phyloP scores from a whole-genome alignment of 2,888 invertebrate genomes.

The Acrobasis suavella region DNA sequence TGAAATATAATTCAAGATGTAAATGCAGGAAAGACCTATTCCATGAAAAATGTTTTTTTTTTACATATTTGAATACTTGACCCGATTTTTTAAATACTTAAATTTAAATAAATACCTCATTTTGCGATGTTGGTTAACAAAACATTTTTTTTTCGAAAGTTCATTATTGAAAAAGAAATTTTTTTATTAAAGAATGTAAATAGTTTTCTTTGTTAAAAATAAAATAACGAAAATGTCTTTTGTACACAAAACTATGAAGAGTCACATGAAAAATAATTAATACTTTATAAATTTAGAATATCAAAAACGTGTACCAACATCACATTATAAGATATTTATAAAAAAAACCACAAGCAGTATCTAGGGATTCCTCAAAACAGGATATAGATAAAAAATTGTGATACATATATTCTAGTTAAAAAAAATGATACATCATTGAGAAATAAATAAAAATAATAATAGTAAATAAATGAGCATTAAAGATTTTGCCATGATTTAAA shows the following conservation, averaged over 20 bases:
- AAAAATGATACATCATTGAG: background rate
- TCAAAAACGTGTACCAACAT: background rate
- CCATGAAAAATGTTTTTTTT: background rate
- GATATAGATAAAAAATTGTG: background rate
- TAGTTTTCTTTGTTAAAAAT: background rate
- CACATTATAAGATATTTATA: background rate
- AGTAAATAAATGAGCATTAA: constrained; percentile 4
- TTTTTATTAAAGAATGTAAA: background rate
- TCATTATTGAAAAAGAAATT: background rate
- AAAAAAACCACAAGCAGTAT: background rate
- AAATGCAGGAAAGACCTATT: background rate
- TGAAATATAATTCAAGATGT: background rate
- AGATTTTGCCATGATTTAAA: constrained; percentile 1
- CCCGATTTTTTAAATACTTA: background rate
- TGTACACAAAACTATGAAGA: no score
- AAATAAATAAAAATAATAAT: constrained; percentile 1
- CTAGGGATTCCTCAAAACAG: constrained; percentile 4
- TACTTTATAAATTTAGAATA: background rate
- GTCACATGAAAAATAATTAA: background rate
- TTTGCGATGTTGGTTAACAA: background rate
- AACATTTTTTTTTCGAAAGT: background rate
- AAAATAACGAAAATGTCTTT: no score
- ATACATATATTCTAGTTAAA: background rate
- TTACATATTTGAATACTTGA: background rate
- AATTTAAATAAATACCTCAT: background rate